Evolutionary conservation across 2,797 vertebrate species (phyloP), one percentile per base, ranked within the genome.

Genomic region (Sciurus vulgaris): DNA sequence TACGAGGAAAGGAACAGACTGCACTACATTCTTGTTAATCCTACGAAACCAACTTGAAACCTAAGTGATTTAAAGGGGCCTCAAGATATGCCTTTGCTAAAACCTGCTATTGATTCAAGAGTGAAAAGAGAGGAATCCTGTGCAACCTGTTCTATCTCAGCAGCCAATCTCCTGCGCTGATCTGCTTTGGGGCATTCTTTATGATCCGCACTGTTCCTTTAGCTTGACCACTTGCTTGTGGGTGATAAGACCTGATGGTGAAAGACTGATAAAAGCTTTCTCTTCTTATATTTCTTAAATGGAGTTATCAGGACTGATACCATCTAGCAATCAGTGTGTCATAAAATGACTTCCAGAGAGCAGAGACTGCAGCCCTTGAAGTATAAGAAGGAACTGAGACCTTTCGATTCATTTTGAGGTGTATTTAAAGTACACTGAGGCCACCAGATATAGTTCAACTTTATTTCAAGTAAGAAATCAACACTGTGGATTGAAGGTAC

Each of bases 231-330:
- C 94, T 97, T 59, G 78, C 82, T 72, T 56, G 44, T 49, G 12
- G 69, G 69, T 95, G 92, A 92, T 91, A 97, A 96, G 85, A 28
- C 54, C 78, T 67, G 74, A 96, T 93, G 81, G 47, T 81, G 74
- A 95, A n/a, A 91, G 30, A 38, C 88, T 81, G 96, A 96, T 94
- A 97, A 67, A 91, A 86, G 73, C 93, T 94, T 94, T 91, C 86
- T 91, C 82, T 95, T 89, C 54, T 15, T 22, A 73, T 20, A 73
- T 91, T 95, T 96, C 92, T 94, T 44, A 94, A 97, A 88, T 92
- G 88, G 56, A 84, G 86, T 89, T 95, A 83, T 88, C 79, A 92
- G 44, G 22, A 70, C 28, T 49, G 94, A 97, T 95, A 91, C 41
- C 90, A 96, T 95, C 90, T 61, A 72, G 70, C 82, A 93, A 97